Percentiles rank a stretch among this genome's conserved stretches.
These are phyloP conservation scores for Coryphaenoides rupestris DNA, from an alignment of 2,113 vertebrate species.

Conservation along the genomic window DNA sequence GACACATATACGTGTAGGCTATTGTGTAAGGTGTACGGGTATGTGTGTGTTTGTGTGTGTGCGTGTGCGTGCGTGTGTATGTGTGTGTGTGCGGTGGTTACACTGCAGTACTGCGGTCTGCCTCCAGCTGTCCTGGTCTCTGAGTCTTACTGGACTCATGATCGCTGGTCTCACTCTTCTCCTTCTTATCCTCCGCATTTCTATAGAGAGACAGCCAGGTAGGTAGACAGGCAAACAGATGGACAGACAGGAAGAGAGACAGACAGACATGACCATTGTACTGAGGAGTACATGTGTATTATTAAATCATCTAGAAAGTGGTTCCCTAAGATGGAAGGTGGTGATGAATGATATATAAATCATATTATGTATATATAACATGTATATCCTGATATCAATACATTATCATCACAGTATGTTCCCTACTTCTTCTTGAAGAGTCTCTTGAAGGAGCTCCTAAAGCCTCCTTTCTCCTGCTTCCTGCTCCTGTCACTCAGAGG, in stretches of 20 bases:
- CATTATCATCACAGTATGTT: slow-evolving; percentile 3
- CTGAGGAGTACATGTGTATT: too few species aligned
- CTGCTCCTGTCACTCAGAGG: slow-evolving; percentile 88
- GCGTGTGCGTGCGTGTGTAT: slow-evolving; percentile 1
- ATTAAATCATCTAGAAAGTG: too few species aligned
- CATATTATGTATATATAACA: too few species aligned
- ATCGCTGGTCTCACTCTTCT: slow-evolving; percentile 79
- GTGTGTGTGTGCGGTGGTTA: slow-evolving; percentile 46
- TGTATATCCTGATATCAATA: neutral
- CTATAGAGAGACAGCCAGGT: too few species aligned
- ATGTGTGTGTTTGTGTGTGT: slow-evolving; percentile 17
- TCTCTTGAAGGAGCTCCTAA: slow-evolving; percentile 96
- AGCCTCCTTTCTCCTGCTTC: slow-evolving; percentile 92
- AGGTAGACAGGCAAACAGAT: slow-evolving; percentile 15
- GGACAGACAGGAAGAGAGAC: neutral
- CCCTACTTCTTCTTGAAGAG: slow-evolving; percentile 98
- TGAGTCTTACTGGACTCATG: slow-evolving; percentile 68
- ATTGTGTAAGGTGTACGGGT: slow-evolving; percentile 53
- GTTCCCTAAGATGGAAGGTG: neutral
- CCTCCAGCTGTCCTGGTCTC: slow-evolving; percentile 70
- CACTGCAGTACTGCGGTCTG: slow-evolving; percentile 82
- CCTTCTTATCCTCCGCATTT: slow-evolving; percentile 79
- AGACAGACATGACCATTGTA: neutral
- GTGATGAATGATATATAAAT: too few species aligned
- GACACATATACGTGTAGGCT: too few species aligned